Evolutionary conservation across 2,797 vertebrate species (phyloP).

Genomic region (Distichodus sexfasciatus): DNA sequence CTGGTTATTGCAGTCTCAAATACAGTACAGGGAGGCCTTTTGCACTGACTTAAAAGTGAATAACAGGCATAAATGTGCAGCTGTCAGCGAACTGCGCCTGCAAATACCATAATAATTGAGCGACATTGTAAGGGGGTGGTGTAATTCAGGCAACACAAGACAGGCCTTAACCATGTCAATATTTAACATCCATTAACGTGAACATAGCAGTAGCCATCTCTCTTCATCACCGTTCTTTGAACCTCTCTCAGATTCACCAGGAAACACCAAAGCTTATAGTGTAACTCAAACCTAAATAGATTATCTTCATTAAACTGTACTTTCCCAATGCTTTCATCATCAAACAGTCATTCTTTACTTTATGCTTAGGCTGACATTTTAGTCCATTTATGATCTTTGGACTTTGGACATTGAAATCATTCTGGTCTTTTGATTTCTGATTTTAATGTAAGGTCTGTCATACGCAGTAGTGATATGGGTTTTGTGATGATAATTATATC

Average conservation of each 20-base stretch:
- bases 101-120: constrained; percentile 1
- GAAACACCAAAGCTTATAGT: constrained; percentile 25
- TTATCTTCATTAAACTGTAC: constrained; percentile 6
- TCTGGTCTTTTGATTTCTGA: not conserved
- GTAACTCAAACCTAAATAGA: constrained; percentile 25
- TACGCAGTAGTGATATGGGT: not conserved
- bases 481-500: not conserved
- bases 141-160: not conserved
- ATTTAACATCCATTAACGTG: constrained; percentile 18
- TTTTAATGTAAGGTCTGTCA: not conserved
- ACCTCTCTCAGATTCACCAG: not conserved
- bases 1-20: not conserved
- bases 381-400: not conserved
- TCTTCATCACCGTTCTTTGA: constrained; percentile 8
- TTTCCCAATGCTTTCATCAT: constrained; percentile 15
- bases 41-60: constrained; percentile 20
- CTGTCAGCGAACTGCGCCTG: constrained; percentile 3
- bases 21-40: not conserved
- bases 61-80: constrained; percentile 20
- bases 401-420: not conserved
- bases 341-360: constrained; percentile 11
- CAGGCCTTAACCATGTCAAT: constrained; percentile 9
- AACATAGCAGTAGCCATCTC: not conserved
- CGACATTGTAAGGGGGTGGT: constrained; percentile 1
- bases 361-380: not conserved